Percentiles rank a stretch among this genome's conserved stretches.
These are phyloP conservation scores for Eilema caniola DNA, from an alignment of 2,888 invertebrate genomes.

Conservation along the genomic window DNA sequence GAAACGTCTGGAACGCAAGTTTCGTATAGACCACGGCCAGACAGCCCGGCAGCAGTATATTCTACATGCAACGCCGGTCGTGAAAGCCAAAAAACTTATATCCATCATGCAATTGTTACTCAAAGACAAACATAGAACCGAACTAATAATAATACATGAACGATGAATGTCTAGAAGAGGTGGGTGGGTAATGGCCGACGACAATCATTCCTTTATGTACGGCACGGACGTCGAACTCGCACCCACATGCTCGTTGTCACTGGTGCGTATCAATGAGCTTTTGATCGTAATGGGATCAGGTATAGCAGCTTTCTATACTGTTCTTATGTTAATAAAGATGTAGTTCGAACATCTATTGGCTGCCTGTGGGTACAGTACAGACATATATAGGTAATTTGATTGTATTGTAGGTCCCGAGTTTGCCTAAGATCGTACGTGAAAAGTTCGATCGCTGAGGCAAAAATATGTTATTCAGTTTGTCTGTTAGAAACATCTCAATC, in stretches of 20 bases:
- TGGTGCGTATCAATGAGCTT: slow-evolving; percentile 43
- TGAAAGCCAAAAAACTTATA: too few relatives aligned
- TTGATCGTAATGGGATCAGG: slow-evolving; percentile 35
- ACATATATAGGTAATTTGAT: too few relatives aligned
- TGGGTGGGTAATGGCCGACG: slow-evolving; percentile 71
- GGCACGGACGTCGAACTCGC: slow-evolving; percentile 76
- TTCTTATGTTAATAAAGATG: slow-evolving; percentile 7
- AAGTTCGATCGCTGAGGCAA: too few relatives aligned
- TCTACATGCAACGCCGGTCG: too few relatives aligned
- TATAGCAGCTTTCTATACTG: slow-evolving; percentile 27
- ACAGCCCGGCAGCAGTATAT: too few relatives aligned
- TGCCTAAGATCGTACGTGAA: not conserved
- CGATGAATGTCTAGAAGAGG: slow-evolving; percentile 51
- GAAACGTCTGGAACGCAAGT: too few relatives aligned
- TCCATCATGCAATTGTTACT: not conserved
- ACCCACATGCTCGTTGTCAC: slow-evolving; percentile 73
- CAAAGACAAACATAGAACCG: slow-evolving; percentile 38
- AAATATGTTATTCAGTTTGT: too few relatives aligned
- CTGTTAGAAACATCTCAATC: too few relatives aligned
- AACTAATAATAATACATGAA: slow-evolving; percentile 51
- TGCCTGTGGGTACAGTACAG: not conserved
- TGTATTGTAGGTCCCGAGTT: too few relatives aligned
- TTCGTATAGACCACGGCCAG: too few relatives aligned
- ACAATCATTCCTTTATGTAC: slow-evolving; percentile 76
- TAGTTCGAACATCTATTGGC: not conserved